Conservation (phyloP, 2,113 vertebrate genomes). For the Ptychochromis oligacanthus region DNA sequence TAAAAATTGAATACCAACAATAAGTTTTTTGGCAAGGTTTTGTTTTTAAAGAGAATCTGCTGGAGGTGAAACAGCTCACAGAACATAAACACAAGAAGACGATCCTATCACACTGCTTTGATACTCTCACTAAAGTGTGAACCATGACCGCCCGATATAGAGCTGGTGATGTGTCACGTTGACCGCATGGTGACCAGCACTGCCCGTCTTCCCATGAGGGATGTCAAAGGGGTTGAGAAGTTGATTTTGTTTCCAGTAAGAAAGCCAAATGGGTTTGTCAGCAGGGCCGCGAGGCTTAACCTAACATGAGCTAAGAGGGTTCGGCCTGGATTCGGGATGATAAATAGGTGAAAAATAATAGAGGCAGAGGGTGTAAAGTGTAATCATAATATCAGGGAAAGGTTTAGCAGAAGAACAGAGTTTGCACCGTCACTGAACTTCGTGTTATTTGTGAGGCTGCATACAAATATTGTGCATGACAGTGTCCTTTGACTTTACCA, state of each 20-base stretch:
- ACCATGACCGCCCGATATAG: slow-evolving; percentile 52
- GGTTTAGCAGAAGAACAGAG: neutral
- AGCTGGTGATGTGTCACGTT: slow-evolving; percentile 56
- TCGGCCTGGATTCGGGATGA: slow-evolving; percentile 21
- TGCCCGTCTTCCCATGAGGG: slow-evolving; percentile 45
- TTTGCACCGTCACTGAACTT: neutral
- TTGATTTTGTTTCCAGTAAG: slow-evolving; percentile 51
- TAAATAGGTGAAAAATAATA: slow-evolving; percentile 41
- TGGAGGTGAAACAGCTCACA: slow-evolving; percentile 24
- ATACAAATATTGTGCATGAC: neutral
- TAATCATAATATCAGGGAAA: slow-evolving; percentile 8
- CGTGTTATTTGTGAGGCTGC: neutral
- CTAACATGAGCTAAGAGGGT: slow-evolving; percentile 55
- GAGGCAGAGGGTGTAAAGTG: slow-evolving; percentile 7
- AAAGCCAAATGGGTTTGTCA: slow-evolving; percentile 56
- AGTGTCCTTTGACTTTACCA: neutral
- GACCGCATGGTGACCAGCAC: slow-evolving; percentile 63
- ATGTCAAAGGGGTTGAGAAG: slow-evolving; percentile 14
- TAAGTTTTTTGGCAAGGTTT: slow-evolving; percentile 2
- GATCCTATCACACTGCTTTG: slow-evolving; percentile 27
- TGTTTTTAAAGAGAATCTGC: neutral
- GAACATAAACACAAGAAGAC: slow-evolving; percentile 33
- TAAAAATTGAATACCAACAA: neutral
- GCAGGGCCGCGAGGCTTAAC: slow-evolving; percentile 41
- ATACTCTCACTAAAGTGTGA: slow-evolving; percentile 32